Evolutionary conservation across 2,888 invertebrate species (phyloP).

Genomic region (Lasioglossum villosulum): DNA sequence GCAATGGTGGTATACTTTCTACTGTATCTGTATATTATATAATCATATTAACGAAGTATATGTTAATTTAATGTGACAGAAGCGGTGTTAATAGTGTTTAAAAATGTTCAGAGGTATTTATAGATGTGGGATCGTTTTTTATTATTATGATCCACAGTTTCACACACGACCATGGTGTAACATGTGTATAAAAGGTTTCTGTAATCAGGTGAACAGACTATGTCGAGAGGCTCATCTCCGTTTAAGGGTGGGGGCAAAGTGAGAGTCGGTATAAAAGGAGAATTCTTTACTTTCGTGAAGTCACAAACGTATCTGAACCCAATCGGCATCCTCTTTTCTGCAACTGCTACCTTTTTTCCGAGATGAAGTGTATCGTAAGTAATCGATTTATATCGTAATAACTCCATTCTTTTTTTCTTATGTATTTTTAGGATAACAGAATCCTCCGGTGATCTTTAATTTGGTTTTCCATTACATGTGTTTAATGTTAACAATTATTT

Average conservation of each 20-base stretch:
- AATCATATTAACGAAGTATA: neutral
- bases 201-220: conserved; percentile 55
- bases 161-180: conserved; percentile 13
- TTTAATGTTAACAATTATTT: neutral
- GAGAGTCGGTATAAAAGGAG: conserved; percentile 84
- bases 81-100: neutral
- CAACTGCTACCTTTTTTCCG: conserved; percentile 64
- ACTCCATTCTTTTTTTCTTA: neutral
- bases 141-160: neutral
- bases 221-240: conserved; percentile 63
- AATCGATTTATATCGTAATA: neutral
- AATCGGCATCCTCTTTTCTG: conserved; percentile 58
- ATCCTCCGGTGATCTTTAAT: neutral
- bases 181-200: conserved; percentile 42
- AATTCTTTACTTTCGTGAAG: conserved; percentile 82
- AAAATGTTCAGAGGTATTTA: neutral
- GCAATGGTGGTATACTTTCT: neutral
- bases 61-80: neutral
- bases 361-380: conserved; percentile 85
- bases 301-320: conserved; percentile 77
- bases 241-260: conserved; percentile 80
- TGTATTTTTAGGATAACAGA: neutral
- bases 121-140: neutral
- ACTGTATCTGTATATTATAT: neutral
- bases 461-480: neutral